Evolutionary conservation across 2,797 vertebrate species (phyloP), one percentile per base, ranked within the genome.

Genomic region (Spheniscus humboldti): DNA sequence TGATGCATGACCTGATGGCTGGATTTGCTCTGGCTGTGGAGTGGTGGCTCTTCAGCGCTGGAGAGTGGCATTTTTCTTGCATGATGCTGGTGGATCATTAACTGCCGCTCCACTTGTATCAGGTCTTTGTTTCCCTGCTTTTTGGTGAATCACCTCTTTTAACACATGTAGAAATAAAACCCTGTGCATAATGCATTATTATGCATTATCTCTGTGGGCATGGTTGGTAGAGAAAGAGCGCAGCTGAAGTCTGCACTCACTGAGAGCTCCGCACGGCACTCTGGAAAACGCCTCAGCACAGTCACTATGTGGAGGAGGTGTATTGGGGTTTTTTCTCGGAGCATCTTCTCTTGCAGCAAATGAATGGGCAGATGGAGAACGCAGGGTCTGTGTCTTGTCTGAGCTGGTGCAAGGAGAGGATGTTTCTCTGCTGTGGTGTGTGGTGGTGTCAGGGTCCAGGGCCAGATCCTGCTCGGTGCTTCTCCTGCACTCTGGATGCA

Each of bases 361-460:
- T 4, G 35, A 18, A 13, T 5, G 43, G 86, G 35, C 24, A 35
- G 59, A 27, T 16, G 60, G 60, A 48, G n/a, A n/a, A 7, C 1
- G 0, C n/a, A 13, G n/a, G 55, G 41, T 39, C 66, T 1, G 1
- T 28, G 24, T 10, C 60, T 64, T 8, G 15, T 37, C 69, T 6
- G 0, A 45, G 18, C 27, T 22, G 23, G 24, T 23, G 60, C 60
- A 48, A 48, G 52, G 35, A 39, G 69, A 41, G 41, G 17, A 28
- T 0, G 7, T 56, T 39, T n/a, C 59, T 56, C 27, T 31, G 33
- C 31, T 43, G 56, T 37, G 0, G 1, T 0, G 0, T 53, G 37
- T 16, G 37, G 20, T 30, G 66, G 50, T 60, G 63, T 50, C 45
- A 7, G 30, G 23, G 25, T 20, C 19, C 45, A 3, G 56, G 66